Evolutionary conservation across 2,888 invertebrate genomes (phyloP), one percentile per base, ranked within the genome.

Genomic region (Troides oblongomaculatus): DNA sequence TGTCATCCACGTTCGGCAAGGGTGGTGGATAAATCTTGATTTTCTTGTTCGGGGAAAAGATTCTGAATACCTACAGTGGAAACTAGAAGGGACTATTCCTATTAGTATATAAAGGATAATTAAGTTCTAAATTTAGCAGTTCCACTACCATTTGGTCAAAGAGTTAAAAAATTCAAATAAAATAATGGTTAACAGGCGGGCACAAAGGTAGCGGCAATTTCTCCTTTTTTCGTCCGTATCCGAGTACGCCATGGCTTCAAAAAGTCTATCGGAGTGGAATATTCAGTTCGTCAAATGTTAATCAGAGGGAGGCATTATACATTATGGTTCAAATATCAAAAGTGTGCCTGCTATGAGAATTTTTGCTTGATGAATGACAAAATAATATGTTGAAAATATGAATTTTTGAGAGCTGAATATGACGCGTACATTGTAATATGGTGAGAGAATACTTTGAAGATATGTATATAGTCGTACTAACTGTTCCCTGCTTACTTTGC

Each of bases 241-340:
- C 77, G 81, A 78, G 81, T 81, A 79, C 79, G 80, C 78, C 75
- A 77, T 81, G 77, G 83, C 86, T 85, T 90, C 88, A 87, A 89
- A 89, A 89, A 84, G 84, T 87, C 81, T 85, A 85, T 76, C 87
- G 81, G 86, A 88, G 89, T 89, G 89, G 82, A 88, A 89, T 86
- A 88, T 88, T 84, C 85, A 85, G 87, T 88, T 88, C 89, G 84
- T 84, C 86, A 88, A 90, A 89, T 88, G 90, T 90, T 91, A 91
- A 92, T 92, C 90, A 90, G 84, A 84, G 84, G 82, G 84, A 84
- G 85, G 82, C 81, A 86, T 87, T 87, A 88, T 88, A 87, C 89
- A 82, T 85, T 81, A 90, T 89, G 91, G 87, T 89, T 91, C 88
- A 89, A 83, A 90, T 89, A 91, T 91, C 91, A 91, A 88, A 90